These are phyloP conservation scores for Coelinius sp. DNA, from an alignment of 2,888 invertebrate genomes.

Conservation along the genomic window DNA sequence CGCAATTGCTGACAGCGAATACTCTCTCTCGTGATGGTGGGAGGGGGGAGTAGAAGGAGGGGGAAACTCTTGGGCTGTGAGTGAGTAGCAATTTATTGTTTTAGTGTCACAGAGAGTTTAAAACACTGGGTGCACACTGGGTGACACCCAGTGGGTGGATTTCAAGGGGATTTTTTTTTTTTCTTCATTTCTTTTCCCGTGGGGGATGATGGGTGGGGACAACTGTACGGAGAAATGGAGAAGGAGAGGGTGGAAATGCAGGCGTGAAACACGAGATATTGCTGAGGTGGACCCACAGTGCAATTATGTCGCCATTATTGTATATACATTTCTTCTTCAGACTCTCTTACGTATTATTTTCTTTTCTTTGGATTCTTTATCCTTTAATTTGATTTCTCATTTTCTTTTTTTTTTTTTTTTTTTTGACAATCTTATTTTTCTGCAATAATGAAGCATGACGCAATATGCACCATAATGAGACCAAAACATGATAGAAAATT, in stretches of 20 bases:
- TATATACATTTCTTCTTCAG: slow-evolving; percentile 12
- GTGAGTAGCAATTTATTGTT: slow-evolving; percentile 67
- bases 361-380: background rate
- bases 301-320: slow-evolving; percentile 42
- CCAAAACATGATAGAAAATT: background rate
- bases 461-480: background rate
- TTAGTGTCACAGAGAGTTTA: slow-evolving; percentile 45
- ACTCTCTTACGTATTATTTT: slow-evolving; percentile 12
- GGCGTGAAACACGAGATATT: slow-evolving; percentile 6
- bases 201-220: slow-evolving; percentile 36
- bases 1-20: slow-evolving; percentile 69
- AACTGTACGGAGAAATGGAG: slow-evolving; percentile 11
- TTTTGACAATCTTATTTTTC: background rate
- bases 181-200: background rate
- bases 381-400: background rate
- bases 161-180: background rate
- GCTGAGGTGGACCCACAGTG: background rate
- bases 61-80: slow-evolving; percentile 39
- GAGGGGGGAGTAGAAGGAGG: slow-evolving; percentile 33
- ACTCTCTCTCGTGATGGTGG: slow-evolving; percentile 57
- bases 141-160: slow-evolving; percentile 11
- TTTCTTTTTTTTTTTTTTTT: background rate
- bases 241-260: slow-evolving; percentile 39
- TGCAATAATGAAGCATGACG: background rate
- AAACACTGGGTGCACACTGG: background rate